phyloP scores from a whole-genome alignment of 1,140 invertebrate genomes.

The Ceratosolen fusciceps region DNA sequence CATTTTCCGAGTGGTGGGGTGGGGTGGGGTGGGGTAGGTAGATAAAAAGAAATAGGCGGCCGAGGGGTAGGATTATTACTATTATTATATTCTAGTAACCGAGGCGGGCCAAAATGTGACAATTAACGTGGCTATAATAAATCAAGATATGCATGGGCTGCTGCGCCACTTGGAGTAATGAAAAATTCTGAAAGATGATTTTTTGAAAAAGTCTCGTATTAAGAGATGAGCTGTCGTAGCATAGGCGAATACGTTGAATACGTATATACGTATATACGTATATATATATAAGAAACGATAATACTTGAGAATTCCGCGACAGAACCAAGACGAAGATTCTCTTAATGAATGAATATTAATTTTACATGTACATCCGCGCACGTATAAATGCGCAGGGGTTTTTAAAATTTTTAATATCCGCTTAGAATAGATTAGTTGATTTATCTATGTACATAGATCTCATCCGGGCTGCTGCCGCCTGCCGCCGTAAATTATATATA shows the following conservation, averaged over 20 bases:
- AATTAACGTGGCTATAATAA: constrained; percentile 7
- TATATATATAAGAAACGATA: not conserved
- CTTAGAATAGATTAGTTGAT: too few species aligned
- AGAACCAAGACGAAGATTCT: not conserved
- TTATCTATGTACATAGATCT: too few species aligned
- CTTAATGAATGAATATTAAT: constrained; percentile 2
- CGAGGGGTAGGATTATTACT: not conserved
- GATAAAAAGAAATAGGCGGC: too few species aligned
- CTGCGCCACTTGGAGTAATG: constrained; percentile 3
- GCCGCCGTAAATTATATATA: too few species aligned
- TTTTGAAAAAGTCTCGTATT: constrained; percentile 4
- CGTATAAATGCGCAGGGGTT: too few species aligned
- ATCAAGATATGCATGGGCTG: not conserved
- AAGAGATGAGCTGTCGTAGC: constrained; percentile 8
- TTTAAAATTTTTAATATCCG: too few species aligned
- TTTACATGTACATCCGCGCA: not conserved
- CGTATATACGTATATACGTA: not conserved
- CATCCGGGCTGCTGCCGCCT: too few species aligned
- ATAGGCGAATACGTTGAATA: constrained; percentile 10
- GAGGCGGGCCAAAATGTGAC: not conserved
- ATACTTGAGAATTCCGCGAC: not conserved
- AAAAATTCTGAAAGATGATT: constrained; percentile 19
- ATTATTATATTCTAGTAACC: not conserved
- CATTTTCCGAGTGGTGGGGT: too few species aligned
- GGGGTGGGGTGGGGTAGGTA: too few species aligned